Evolutionary conservation across 2,113 vertebrate species (phyloP), one percentile per base, ranked within the genome.

Genomic region (Chlorodrepanis virens): DNA sequence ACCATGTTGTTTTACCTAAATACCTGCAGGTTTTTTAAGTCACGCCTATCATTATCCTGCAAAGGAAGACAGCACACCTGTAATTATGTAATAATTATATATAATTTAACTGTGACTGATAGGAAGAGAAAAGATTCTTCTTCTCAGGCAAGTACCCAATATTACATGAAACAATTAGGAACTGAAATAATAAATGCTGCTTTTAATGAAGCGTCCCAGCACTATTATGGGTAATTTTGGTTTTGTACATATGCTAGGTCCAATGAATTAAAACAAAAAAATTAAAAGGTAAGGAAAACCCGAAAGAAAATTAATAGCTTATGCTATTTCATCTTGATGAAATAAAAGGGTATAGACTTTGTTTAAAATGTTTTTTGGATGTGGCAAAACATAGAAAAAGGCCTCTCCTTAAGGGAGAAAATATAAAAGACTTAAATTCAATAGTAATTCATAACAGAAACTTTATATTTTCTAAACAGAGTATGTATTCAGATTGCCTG

Each of bases 171-270:
- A 88, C 24, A 85, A 91, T 70, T 93, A 84, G 67, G 49, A 82
- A 35, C 12, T 86, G 65, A 97, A 97, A 96, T 87, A 93, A 92
- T 97, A 97, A 97, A 98, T 95, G 57, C 37, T 94, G 44, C 70
- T 93, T 97, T 97, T 97, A 65, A 78, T 80, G 90, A 95, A 88
- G 67, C 91, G 69, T 59, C 56, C 47, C 83, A 94, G 33, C 11
- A 63, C 72, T 95, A 81, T 97, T 95, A 96, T 39, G 24, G 87
- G 76, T 89, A 87, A 97, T 97, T 98, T 97, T 93, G 85, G 87
- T 96, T 90, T 96, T 96, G 92, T n/a, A 28, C 23, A 57, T 87
- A 71, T 94, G 89, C 69, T 68, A 82, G 35, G 61, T 50, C 69
- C 18, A 61, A 87, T 81, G 60, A 94, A 95, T 57, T 80, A 95